Conservation (phyloP, 2,113 vertebrate genomes). For the Gulo gulo region DNA sequence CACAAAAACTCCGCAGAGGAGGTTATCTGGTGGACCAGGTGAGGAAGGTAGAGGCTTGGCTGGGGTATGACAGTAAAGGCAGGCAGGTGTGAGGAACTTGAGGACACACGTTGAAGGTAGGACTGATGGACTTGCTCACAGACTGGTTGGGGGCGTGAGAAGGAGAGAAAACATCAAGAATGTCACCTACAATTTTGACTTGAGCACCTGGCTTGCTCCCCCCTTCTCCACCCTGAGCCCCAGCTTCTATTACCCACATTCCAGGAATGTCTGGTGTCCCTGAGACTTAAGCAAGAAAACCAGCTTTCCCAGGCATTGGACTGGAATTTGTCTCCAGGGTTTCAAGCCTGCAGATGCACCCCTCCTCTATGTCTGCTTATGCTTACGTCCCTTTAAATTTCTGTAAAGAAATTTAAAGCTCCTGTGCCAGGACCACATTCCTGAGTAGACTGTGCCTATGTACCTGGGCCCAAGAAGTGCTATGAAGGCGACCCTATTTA, state of each 20-base stretch:
- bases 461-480: not conserved
- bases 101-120: not conserved
- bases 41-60: not conserved
- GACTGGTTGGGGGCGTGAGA: not conserved
- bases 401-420: not conserved
- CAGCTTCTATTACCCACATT: not conserved
- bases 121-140: not conserved
- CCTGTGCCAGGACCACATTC: not conserved
- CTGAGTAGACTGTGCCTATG: not conserved
- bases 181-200: not conserved
- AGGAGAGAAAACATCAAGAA: not conserved
- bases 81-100: not conserved
- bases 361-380: not conserved
- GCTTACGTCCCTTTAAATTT: not conserved
- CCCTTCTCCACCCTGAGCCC: not conserved
- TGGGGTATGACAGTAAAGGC: not conserved
- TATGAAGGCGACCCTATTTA: not conserved
- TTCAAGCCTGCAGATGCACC: not conserved
- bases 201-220: not conserved
- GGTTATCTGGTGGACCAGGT: not conserved
- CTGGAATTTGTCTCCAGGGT: not conserved
- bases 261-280: not conserved
- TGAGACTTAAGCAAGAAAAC: not conserved
- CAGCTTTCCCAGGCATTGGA: not conserved
- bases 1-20: not conserved